Conservation (phyloP, 1,140 invertebrate genomes). For the Drosophila kohkoa region DNA sequence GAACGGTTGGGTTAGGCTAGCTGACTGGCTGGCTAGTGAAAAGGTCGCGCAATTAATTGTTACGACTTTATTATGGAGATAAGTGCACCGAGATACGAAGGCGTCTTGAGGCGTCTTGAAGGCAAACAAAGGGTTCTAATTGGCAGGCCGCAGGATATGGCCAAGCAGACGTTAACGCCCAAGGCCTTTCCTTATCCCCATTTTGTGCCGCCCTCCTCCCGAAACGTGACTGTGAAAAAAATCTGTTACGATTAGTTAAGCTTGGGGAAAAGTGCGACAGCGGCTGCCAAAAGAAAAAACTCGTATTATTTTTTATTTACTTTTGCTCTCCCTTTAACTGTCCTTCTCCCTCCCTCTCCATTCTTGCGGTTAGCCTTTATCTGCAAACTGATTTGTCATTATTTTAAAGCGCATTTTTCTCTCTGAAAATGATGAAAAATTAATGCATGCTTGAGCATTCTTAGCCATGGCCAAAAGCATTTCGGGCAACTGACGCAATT, state of each 20-base stretch:
- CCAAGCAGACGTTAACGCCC: conserved; percentile 68
- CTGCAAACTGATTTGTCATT: conserved; percentile 84
- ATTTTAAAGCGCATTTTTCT: conserved; percentile 70
- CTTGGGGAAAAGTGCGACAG: conserved; percentile 46
- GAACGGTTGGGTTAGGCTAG: not conserved
- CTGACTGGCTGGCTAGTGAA: conserved; percentile 23
- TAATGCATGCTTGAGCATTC: conserved; percentile 36
- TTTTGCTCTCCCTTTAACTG: conserved; percentile 17
- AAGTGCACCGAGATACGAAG: conserved; percentile 58
- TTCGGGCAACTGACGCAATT: conserved; percentile 32
- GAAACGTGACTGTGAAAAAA: conserved; percentile 64
- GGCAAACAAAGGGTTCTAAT: conserved; percentile 83
- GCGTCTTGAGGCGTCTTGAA: conserved; percentile 49
- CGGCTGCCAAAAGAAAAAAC: conserved; percentile 60
- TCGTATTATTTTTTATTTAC: conserved; percentile 56
- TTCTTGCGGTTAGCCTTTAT: conserved; percentile 58
- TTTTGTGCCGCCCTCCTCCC: not conserved
- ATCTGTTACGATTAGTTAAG: conserved; percentile 84
- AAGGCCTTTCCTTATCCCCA: conserved; percentile 53
- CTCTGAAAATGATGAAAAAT: conserved; percentile 60
- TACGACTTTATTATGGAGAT: conserved; percentile 85
- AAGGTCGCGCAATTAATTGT: conserved; percentile 84
- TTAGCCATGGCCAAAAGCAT: conserved; percentile 18
- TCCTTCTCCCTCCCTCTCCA: conserved; percentile 31
- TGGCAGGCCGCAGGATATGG: conserved; percentile 75